Evolutionary conservation across 1,140 invertebrate genomes (phyloP), one percentile per base, ranked within the genome.

Genomic region (Acarapis woodi): DNA sequence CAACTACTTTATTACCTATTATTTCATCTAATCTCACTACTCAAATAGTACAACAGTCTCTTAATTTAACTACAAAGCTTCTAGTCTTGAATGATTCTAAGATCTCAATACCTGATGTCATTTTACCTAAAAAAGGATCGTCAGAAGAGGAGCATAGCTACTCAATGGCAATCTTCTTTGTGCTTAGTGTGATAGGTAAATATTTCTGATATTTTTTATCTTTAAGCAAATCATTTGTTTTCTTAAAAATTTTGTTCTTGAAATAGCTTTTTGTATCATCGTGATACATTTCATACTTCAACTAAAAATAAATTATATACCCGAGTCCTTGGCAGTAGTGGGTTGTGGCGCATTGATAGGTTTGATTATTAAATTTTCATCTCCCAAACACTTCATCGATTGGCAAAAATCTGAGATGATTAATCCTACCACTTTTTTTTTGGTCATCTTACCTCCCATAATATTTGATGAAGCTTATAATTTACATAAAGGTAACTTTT

Each of bases 401-500:
- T 87, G 79, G 79, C 68, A 73, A 51, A 85, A 83, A 57, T 83
- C 93, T 56, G 87, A 94, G 59, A 77, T 83, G 0, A 88, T 96
- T 49, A 83, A 80, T 10, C 87, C 87, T 0, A 96, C 83, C 32
- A 77, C 83, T 8, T 97, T 97, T 53, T 97, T 97, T 49, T 61
- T 96, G 31, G 75, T 96, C 1, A 61, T 96, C 1, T 53, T 97
- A n/a, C 88, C 88, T 4, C 88, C 88, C 1, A 97, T 96, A 31
- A 94, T 97, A 46, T 94, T 94, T 64, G 88, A 97, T 59, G 90
- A 83, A 3, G 88, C 88, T 3, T 96, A 94, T 52, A 94, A 94
- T 66, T 63, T 96, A 32, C 87, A 94, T 49, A 94, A 94, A 57
- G 64, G 87, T 35, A 94, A 96, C 51, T 97, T 96, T 51, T 94